phyloP scores from a whole-genome alignment of 2,113 vertebrate species.

The Neopipo cinnamomea region DNA sequence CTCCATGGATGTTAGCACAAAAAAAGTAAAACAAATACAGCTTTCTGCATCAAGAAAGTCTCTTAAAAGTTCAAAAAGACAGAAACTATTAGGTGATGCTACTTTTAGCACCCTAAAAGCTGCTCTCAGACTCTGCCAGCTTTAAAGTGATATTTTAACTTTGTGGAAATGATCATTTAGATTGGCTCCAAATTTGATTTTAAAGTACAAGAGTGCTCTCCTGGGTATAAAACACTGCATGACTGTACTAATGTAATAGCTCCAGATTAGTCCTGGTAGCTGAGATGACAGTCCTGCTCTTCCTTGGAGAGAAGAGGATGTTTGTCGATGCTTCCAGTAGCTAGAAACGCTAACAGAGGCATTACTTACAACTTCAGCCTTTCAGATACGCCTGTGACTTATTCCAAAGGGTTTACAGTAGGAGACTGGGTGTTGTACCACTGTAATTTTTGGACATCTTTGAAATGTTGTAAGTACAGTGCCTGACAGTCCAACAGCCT shows the following conservation, averaged over 20 bases:
- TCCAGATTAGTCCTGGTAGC: slow-evolving; percentile 5
- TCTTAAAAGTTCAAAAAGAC: background rate
- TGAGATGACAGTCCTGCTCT: background rate
- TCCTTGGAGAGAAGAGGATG: background rate
- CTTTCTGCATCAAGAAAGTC: background rate
- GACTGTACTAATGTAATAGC: slow-evolving; percentile 6
- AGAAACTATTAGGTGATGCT: slow-evolving; percentile 15
- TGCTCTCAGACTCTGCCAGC: background rate
- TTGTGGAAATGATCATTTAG: slow-evolving; percentile 2
- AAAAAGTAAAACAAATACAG: background rate
- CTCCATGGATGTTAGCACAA: background rate
- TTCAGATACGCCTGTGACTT: background rate
- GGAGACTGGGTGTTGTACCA: background rate
- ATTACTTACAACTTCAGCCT: background rate
- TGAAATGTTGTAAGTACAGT: background rate
- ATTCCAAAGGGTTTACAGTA: background rate
- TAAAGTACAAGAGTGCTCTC: slow-evolving; percentile 30
- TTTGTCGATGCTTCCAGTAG: background rate
- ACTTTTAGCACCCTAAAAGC: slow-evolving; percentile 37
- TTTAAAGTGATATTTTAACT: slow-evolving; percentile 24
- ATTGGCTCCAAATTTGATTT: slow-evolving; percentile 24
- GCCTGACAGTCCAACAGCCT: background rate
- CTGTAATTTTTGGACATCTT: background rate
- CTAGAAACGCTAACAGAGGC: background rate
- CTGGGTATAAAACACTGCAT: background rate